phyloP scores from a whole-genome alignment of 2,113 vertebrate genomes.

The Nestor notabilis region DNA sequence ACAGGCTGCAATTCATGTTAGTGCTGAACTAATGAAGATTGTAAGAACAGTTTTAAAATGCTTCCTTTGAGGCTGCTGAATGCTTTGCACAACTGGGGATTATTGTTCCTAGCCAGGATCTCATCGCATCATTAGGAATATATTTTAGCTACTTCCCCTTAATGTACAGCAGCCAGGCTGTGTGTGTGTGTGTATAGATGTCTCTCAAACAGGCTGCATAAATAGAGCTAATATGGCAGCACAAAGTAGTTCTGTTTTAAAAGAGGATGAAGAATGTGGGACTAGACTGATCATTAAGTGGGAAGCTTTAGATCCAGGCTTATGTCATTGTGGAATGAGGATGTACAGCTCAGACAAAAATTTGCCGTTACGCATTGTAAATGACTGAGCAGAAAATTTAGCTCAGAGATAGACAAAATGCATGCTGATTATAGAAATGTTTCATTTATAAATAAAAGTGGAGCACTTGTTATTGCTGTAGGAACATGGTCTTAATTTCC shows the following conservation, averaged over 20 bases:
- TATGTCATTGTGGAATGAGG: neutral
- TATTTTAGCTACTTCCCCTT: neutral
- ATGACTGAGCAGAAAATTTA: neutral
- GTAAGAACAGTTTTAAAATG: neutral
- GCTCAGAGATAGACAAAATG: neutral
- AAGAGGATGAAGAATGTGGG: neutral
- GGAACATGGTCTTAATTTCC: neutral
- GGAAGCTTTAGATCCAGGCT: neutral
- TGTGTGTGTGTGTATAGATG: neutral
- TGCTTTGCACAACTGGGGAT: neutral
- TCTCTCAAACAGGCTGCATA: neutral
- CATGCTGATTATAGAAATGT: neutral
- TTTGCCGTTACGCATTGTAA: neutral
- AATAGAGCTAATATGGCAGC: neutral
- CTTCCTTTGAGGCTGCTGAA: constrained; percentile 20
- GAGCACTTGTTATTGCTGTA: neutral
- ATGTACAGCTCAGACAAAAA: neutral
- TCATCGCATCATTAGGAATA: constrained; percentile 4
- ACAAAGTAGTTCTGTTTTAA: constrained; percentile 28
- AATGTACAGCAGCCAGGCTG: neutral
- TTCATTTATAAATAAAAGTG: neutral
- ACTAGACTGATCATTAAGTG: neutral
- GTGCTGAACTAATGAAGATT: neutral
- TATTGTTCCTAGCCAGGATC: neutral
- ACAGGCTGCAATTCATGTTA: neutral